A percentile compares a stretch with the other conserved stretches of the same genome.
Conservation (phyloP, 2,888 invertebrate genomes). For the Yponomeuta evonymella region DNA sequence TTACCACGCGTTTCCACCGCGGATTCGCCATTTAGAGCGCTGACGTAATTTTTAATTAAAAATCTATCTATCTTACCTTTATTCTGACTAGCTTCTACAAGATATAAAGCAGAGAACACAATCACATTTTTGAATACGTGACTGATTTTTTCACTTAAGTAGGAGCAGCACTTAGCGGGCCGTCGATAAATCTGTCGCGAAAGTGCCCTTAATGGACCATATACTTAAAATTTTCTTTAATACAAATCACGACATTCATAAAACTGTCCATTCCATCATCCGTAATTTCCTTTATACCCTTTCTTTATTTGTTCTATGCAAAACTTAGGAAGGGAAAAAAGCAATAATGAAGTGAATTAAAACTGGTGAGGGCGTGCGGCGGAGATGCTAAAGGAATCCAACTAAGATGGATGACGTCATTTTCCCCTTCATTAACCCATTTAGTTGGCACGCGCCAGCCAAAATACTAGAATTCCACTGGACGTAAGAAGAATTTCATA, state of each 20-base stretch:
- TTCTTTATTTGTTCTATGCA: background rate
- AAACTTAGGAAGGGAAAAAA: conserved; percentile 30
- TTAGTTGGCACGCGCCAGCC: conserved; percentile 48
- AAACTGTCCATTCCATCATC: conserved; percentile 3
- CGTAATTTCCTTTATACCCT: background rate
- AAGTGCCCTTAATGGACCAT: background rate
- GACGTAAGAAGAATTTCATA: background rate
- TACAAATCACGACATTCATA: background rate
- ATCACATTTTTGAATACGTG: background rate
- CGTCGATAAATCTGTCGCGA: background rate
- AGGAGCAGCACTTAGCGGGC: background rate
- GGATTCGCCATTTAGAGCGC: too few species aligned
- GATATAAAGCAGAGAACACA: background rate
- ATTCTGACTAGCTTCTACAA: background rate
- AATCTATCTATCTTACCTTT: too few species aligned
- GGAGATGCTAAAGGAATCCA: conserved; percentile 58
- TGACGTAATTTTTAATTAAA: too few species aligned
- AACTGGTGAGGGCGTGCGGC: conserved; percentile 38
- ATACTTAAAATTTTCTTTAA: background rate
- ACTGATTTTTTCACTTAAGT: background rate
- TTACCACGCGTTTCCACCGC: too few species aligned
- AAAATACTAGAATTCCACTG: conserved; percentile 35
- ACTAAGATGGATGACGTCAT: conserved; percentile 69
- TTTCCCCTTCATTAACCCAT: conserved; percentile 70
- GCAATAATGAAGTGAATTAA: conserved; percentile 65